A percentile compares a stretch with the other conserved stretches of the same genome.
phyloP scores from a whole-genome alignment of 1,140 invertebrate genomes.

The Plutomurus gul region DNA sequence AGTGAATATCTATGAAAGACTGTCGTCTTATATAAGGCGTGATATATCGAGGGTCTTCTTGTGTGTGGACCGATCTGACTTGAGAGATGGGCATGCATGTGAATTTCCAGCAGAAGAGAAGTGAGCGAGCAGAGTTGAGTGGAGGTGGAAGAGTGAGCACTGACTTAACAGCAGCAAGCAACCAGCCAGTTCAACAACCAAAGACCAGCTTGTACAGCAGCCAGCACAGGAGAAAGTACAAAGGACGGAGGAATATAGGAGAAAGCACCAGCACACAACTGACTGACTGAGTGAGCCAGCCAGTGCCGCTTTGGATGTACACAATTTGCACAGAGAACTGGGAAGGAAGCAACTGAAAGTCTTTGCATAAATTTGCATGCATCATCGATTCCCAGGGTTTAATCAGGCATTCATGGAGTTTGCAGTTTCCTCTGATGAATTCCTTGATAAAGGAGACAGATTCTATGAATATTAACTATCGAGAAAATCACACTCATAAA shows the following conservation, averaged over 20 bases:
- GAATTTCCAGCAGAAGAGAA: too few relatives aligned
- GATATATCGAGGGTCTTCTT: too few relatives aligned
- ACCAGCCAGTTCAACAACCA: too few relatives aligned
- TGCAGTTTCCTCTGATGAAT: constrained; percentile 34
- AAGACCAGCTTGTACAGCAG: too few relatives aligned
- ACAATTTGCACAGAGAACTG: background rate
- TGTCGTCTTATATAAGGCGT: background rate
- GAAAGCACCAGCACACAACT: background rate
- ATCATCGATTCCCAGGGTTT: constrained; percentile 47
- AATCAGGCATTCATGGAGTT: constrained; percentile 46
- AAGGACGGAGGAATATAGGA: background rate
- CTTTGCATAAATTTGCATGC: constrained; percentile 46
- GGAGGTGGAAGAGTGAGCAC: too few relatives aligned
- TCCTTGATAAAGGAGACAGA: constrained; percentile 44
- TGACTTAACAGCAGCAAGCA: too few relatives aligned
- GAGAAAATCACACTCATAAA: constrained; percentile 38
- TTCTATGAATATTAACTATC: constrained; percentile 48
- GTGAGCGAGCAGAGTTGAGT: too few relatives aligned
- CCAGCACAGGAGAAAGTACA: too few relatives aligned
- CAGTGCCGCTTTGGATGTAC: too few relatives aligned
- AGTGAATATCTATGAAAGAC: background rate
- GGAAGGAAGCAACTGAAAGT: background rate
- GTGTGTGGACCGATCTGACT: too few relatives aligned
- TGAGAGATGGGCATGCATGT: too few relatives aligned
- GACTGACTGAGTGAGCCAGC: background rate